Base-by-base conservation (phyloP, 2,113 vertebrate genomes). In the cat (Felis catus) region DNA sequence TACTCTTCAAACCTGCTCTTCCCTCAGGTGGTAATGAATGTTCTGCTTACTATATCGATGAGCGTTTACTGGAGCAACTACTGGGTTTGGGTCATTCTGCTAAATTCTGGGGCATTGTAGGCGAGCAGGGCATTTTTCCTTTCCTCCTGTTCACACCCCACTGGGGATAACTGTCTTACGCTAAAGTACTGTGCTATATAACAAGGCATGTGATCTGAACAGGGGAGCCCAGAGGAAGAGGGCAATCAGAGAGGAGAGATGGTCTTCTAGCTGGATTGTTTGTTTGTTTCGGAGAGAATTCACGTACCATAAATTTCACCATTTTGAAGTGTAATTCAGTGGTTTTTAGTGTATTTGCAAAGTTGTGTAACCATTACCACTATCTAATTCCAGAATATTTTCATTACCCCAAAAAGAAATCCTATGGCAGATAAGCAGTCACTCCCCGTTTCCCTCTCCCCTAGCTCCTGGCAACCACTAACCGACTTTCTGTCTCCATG, bases 331-430 rank as follows among this genome's bases (percentile, higher is more conserved):
- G 14, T 70, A 68, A 86, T 25, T 79, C 82, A 45, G 27, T 78
- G 53, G 7, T 58, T 93, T 73, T 84, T 92, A 65, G n/a, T 81
- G 9, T 71, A 68, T 66, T 94, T 23, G 66, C 88, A 94, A 45
- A 93, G 31, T 55, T 90, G 36, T 63, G 25, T 53, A 87, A n/a
- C 36, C 13, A 11, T 78, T 13, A 55, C 48, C 53, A 48, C 58
- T 29, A 8, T 70, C 89, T 95, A 78, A 83, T 88, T 65, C n/a
- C 41, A 88, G 68, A 83, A 76, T 23, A 78, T 66, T 95, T 91
- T 91, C 70, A 31, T 95, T 82, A 83, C 31, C 58, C 82, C 14
- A 1, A 21, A 90, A 91, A 87, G 86, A 90, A 95, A 63, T 10
- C 16, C 31, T 6, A 0, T 45, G 70, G 61, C 55, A 12, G 0